Conservation (phyloP, 2,888 invertebrate genomes). For the Ischnura elegans region DNA sequence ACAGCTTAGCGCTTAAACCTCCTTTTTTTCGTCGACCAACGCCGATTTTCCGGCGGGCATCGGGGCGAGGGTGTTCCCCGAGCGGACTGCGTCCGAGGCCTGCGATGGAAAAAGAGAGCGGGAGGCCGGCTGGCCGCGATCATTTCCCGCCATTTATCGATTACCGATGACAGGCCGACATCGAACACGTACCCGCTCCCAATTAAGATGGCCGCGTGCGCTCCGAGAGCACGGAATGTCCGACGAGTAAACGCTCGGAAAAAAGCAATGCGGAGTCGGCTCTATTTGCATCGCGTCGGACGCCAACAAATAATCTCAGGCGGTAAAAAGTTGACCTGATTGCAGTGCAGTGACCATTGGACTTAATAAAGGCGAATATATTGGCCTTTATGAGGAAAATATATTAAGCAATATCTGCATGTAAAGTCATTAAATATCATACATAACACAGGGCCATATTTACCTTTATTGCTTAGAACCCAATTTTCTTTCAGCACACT, state of each 20-base stretch:
- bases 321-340: too few relatives aligned
- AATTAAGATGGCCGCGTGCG: neutral
- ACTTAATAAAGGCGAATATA: too few relatives aligned
- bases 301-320: neutral
- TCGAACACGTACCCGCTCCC: constrained; percentile 6
- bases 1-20: neutral
- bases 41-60: neutral
- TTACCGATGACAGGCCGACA: constrained; percentile 30
- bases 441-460: neutral
- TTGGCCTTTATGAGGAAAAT: neutral
- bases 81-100: neutral
- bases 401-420: neutral
- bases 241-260: neutral
- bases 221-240: neutral
- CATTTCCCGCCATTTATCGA: constrained; percentile 38
- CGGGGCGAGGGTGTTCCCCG: neutral
- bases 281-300: neutral
- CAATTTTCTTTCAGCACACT: neutral
- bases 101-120: neutral
- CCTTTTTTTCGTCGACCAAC: neutral
- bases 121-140: constrained; percentile 16
- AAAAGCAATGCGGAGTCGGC: neutral
- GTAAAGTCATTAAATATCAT: neutral
- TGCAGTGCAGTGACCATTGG: too few relatives aligned
- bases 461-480: neutral